phyloP scores from a whole-genome alignment of 1,140 invertebrate genomes.

The Atopsyche davidsoni region DNA sequence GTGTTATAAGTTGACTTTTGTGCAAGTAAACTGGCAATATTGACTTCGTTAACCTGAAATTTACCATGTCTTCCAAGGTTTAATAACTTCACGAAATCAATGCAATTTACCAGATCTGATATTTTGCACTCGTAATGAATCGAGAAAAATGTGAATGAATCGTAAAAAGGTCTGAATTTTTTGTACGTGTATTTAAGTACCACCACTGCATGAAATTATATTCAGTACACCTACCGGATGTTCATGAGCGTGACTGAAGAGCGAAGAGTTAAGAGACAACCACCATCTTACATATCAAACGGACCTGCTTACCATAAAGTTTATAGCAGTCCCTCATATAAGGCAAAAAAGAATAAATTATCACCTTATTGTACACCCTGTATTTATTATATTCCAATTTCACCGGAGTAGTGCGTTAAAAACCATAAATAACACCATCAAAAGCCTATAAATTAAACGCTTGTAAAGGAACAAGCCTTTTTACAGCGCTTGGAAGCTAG shows the following conservation, averaged over 20 bases:
- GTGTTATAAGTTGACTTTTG: no score
- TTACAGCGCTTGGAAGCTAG: not conserved
- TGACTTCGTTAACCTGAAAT: no score
- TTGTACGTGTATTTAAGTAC: no score
- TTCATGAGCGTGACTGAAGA: not conserved
- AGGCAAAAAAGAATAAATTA: conserved; percentile 29
- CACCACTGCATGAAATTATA: no score
- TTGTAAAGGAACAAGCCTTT: conserved; percentile 23
- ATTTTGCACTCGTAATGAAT: no score
- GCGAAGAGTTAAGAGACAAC: not conserved
- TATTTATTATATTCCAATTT: conserved; percentile 30
- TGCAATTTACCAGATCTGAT: no score
- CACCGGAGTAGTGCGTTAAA: conserved; percentile 25
- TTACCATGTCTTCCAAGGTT: no score
- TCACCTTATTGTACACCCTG: conserved; percentile 30
- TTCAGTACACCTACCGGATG: no score
- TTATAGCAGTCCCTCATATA: conserved; percentile 25
- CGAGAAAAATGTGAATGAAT: no score
- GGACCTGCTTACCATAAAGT: conserved; percentile 19
- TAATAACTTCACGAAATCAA: no score
- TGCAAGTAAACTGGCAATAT: no score
- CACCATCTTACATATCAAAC: conserved; percentile 6
- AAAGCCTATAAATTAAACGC: conserved; percentile 28
- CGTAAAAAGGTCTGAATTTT: no score
- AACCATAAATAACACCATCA: conserved; percentile 30